Base-by-base conservation (phyloP, 2,888 invertebrate species). In the Amaurobius ferox region DNA sequence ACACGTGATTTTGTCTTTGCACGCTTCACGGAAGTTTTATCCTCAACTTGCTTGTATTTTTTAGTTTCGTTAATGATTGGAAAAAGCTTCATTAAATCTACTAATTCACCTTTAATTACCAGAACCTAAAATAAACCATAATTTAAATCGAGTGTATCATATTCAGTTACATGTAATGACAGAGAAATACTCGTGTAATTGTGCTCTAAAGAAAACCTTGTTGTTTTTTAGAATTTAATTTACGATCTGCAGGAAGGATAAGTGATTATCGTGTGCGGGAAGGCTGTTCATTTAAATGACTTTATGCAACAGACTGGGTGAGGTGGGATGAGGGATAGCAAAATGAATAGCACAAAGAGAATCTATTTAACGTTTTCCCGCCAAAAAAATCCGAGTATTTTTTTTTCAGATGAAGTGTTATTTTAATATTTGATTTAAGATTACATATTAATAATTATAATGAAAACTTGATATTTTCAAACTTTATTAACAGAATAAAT, bases 101-200 rank as follows among this genome's bases (percentile, higher is more conserved):
- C 77, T 85, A 85, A 85, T 85, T 85, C 77, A 85, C 66, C 77
- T 85, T 85, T 77, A 85, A 85, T 85, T 85, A 85, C 77, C 72
- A 32, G 40, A 77, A 28, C 35, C 61, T 29, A 85, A 85, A 67
- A 77, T 70, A 71, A 39, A 35, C 55, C 64, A 28, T 55, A 29
- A 32, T 48, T 85, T 85, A 72, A 85, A 85, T 85, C 72, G 77
- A 85, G 40, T 32, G 29, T 78, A 71, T 77, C 77, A 72, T 72
- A 85, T 71, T 48, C 72, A 67, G 55, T 67, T 72, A 66, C 71
- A 66, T 71, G 72, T 67, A 77, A 72, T 85, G 77, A 67, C 71
- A 85, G 29, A 55, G 64, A 66, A 76, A 85, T 67, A 85, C 11
- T 55, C 23, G 55, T 44, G 44, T 55, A 55, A 55, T 55, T 55